A percentile compares a stretch with the other conserved stretches of the same genome.
Evolutionary conservation across 2,888 invertebrate genomes (phyloP).

Genomic region (Chrysolina haemoptera): DNA sequence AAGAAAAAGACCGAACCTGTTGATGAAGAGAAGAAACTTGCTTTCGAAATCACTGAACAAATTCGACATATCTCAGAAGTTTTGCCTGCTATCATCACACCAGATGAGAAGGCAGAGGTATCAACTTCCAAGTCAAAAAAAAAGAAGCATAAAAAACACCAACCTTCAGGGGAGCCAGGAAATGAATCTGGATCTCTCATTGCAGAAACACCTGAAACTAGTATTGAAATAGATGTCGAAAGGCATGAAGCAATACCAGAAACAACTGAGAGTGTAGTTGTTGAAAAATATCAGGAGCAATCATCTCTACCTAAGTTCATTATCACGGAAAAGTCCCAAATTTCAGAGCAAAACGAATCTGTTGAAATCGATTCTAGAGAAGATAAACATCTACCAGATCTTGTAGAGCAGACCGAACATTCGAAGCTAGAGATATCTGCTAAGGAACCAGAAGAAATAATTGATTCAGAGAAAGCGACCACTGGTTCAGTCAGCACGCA

Average conservation of each 20-base stretch:
- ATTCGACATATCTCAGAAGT: conserved; percentile 44
- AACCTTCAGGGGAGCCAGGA: not conserved
- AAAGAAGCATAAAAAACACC: conserved; percentile 26
- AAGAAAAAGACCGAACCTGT: conserved; percentile 44
- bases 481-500: not conserved
- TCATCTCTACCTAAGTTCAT: not conserved
- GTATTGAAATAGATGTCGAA: not conserved
- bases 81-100: conserved; percentile 1
- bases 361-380: not conserved
- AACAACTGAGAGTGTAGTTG: not conserved
- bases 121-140: conserved; percentile 22
- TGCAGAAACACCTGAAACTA: not conserved
- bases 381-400: too few relatives aligned
- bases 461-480: not conserved
- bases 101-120: conserved; percentile 23
- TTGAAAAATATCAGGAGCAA: not conserved
- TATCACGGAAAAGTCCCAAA: not conserved
- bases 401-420: too few relatives aligned
- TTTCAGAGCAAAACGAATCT: not conserved
- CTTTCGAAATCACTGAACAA: conserved; percentile 48
- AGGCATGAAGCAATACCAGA: not conserved
- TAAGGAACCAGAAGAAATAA: not conserved
- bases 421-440: too few relatives aligned
- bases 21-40: conserved; percentile 46
- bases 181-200: conserved; percentile 10